Evolutionary conservation across 2,888 invertebrate species (phyloP), one percentile per base, ranked within the genome.

Genomic region (Melieria crassipennis): DNA sequence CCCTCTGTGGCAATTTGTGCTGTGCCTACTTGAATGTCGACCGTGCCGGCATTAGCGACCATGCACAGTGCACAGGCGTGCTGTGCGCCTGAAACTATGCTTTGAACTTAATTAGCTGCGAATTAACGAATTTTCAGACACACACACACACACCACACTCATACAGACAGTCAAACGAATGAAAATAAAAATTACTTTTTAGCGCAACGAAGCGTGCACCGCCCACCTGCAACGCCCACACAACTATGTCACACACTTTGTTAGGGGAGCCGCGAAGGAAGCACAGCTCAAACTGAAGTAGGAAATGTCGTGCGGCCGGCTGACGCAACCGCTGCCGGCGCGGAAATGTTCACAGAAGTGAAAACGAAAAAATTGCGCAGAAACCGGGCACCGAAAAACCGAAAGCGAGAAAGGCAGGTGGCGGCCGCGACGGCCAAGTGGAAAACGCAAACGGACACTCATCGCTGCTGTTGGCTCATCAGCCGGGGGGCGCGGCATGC

Each of bases 31-130:
- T 30, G 30, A 30, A 30, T 30, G 30, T 30, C 30, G 30, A 30
- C 30, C 2, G 30, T 30, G 52, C 30, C 46, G 45, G 43, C 52
- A 67, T 45, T 11, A 47, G 30, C 48, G 30, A 52, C 46, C 57
- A 16, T 16, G 16, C 16, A 16, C 16, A 16, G 16, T 58, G 58
- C 5, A 42, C 43, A 58, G 58, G 60, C 50, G 42, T 48, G 42
- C 60, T 50, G 4, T 13, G 50, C 72, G 73, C 71, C 75, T 72
- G 67, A 61, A 73, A 75, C 67, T 73, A 72, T 71, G 70, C 70
- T 73, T 63, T 71, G 67, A 74, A 72, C 71, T 73, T 75, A 75
- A 76, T 76, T 77, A 76, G 75, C 73, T 74, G 74, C 61, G 72
- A 74, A 76, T 75, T 75, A 75, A 72, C 72, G 71, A 71, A 74